These are phyloP conservation scores for rabbit (Oryctolagus cuniculus) DNA, from an alignment of 2,113 vertebrate species.

Conservation along the genomic window mOryCun1.1 NC_091436.1:150300001-150300500, in stretches of 20 bases:
- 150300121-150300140: background rate
- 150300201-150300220: background rate
- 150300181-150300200: background rate
- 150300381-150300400: accelerated
- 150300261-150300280: background rate
- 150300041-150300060: background rate
- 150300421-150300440: background rate
- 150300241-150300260: background rate
- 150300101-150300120: background rate
- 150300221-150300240: background rate
- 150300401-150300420: background rate
- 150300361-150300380: conserved; percentile 24
- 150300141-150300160: background rate
- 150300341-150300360: background rate
- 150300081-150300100: background rate
- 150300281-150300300: background rate
- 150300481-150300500: background rate
- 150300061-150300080: background rate
- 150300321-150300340: background rate
- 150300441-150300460: background rate
- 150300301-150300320: background rate
- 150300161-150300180: background rate
- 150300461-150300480: background rate
- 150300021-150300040: background rate
- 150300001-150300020: background rate